Conservation (phyloP, 2,888 invertebrate genomes). For the Spicauda simplicius region DNA sequence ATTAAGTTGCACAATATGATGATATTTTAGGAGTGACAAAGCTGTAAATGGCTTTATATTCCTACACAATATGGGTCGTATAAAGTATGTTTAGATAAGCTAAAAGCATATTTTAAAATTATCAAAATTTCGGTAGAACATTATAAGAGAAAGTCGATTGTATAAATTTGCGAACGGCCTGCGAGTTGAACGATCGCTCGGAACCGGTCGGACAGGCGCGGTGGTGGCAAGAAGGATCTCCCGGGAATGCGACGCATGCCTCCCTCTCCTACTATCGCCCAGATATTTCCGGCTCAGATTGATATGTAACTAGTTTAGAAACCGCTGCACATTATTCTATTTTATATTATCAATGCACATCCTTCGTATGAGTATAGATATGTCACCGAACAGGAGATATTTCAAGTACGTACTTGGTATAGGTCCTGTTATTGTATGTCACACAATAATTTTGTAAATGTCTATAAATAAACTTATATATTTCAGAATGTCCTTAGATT, state of each 20-base stretch:
- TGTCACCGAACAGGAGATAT: neutral
- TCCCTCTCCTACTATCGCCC: conserved; percentile 53
- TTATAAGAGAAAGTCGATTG: conserved; percentile 42
- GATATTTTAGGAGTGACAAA: too few relatives aligned
- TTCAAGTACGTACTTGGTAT: too few relatives aligned
- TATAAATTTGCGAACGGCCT: conserved; percentile 59
- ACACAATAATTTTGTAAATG: too few relatives aligned
- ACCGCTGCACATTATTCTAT: conserved; percentile 7
- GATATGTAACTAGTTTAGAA: conserved; percentile 36
- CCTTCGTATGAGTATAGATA: neutral
- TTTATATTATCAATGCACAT: conserved; percentile 6
- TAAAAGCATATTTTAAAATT: neutral
- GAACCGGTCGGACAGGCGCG: conserved; percentile 68
- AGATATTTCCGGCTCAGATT: conserved; percentile 64
- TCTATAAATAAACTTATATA: too few relatives aligned
- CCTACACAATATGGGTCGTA: too few relatives aligned
- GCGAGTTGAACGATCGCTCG: conserved; percentile 75
- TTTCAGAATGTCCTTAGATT: too few relatives aligned
- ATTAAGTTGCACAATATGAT: too few relatives aligned
- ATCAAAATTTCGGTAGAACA: conserved; percentile 25
- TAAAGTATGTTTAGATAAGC: too few relatives aligned
- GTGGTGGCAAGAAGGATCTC: conserved; percentile 67
- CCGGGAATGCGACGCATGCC: conserved; percentile 63
- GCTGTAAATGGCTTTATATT: too few relatives aligned
- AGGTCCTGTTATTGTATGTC: too few relatives aligned